Conservation (phyloP, 2,797 vertebrate genomes). For the Liasis olivaceus region DNA sequence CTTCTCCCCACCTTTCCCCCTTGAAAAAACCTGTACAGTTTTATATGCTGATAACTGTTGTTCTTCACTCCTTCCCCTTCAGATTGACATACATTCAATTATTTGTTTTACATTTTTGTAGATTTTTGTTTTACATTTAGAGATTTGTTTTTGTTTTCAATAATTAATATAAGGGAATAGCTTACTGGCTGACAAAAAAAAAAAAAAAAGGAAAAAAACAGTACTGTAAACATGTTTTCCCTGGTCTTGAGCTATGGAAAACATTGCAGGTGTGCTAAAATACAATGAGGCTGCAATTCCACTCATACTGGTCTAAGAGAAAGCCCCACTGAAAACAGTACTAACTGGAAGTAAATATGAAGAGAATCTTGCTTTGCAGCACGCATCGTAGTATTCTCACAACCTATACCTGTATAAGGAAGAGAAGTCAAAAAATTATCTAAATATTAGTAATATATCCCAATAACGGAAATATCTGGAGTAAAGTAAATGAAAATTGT, state of each 20-base stretch:
- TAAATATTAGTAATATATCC: not conserved
- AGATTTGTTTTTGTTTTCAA: not conserved
- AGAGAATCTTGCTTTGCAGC: not conserved
- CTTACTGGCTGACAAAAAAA: not conserved
- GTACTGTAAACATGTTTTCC: not conserved
- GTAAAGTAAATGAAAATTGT: not conserved
- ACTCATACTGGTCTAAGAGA: not conserved
- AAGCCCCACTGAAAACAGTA: not conserved
- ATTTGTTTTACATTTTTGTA: no score
- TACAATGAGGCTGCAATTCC: not conserved
- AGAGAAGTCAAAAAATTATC: not conserved
- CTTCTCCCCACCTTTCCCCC: not conserved
- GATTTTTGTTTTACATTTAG: not conserved
- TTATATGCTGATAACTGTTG: not conserved
- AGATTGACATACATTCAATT: not conserved
- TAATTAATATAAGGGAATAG: not conserved
- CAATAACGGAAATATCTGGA: conserved; percentile 14
- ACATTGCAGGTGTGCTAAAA: not conserved
- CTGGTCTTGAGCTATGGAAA: not conserved
- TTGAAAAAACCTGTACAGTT: not conserved
- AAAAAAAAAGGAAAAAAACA: not conserved
- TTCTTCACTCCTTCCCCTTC: not conserved
- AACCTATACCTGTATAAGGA: not conserved
- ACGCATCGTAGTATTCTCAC: not conserved
- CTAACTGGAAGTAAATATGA: not conserved